phyloP scores from a whole-genome alignment of 2,888 invertebrate species.

The Brenthis hecate region DNA sequence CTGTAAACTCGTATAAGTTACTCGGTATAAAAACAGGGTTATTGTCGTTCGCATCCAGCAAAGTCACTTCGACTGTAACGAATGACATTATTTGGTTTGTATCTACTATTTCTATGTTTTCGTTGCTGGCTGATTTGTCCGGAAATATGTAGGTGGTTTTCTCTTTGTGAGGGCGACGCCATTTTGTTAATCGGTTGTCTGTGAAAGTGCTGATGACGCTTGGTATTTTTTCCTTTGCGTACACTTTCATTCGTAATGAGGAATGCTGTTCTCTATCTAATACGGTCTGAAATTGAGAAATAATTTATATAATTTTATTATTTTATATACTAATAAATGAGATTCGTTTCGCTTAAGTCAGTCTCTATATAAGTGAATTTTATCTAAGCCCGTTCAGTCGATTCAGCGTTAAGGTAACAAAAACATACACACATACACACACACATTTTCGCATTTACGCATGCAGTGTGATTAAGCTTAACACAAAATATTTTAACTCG shows the following conservation, averaged over 20 bases:
- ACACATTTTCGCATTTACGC: no score
- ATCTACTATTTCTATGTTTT: constrained; percentile 73
- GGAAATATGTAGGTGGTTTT: constrained; percentile 77
- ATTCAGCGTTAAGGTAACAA: no score
- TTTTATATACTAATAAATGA: no score
- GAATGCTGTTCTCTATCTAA: constrained; percentile 90
- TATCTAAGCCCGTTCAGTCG: no score
- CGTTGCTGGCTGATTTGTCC: constrained; percentile 66
- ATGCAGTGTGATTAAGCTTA: no score
- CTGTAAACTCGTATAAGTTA: constrained; percentile 90
- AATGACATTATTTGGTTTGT: constrained; percentile 70
- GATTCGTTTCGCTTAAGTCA: no score
- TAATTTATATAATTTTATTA: no score
- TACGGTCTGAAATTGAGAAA: constrained; percentile 78
- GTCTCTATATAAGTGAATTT: no score
- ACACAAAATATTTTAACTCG: no score
- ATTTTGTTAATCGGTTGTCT: constrained; percentile 69
- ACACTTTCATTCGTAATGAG: constrained; percentile 88
- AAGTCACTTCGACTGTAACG: constrained; percentile 90
- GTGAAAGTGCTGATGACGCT: constrained; percentile 83
- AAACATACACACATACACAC: no score
- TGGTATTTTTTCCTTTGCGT: constrained; percentile 89
- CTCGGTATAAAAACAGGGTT: constrained; percentile 92
- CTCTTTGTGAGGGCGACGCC: constrained; percentile 62
- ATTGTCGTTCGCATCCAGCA: constrained; percentile 95